Evolutionary conservation across 2,113 vertebrate species (phyloP), one percentile per base, ranked within the genome.

Genomic region (Albula goreensis): DNA sequence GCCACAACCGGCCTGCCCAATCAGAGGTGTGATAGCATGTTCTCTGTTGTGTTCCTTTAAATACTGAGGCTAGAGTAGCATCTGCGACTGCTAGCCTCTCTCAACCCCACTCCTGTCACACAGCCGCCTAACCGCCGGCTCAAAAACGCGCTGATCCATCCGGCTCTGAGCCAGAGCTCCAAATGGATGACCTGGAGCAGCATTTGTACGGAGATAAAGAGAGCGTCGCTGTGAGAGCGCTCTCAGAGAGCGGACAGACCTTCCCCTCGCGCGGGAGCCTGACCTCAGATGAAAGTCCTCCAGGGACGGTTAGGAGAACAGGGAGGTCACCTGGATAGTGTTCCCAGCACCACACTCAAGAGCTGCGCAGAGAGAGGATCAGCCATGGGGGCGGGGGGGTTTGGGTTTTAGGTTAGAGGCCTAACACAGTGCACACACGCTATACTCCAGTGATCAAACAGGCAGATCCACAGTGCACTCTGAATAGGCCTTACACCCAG

Each of bases 201-300:
- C n/a, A 3, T 60, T 82, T 86, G 87, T 87, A 89, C 89, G 79
- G 93, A 93, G 93, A 94, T 93, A 90, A 94, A 93, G 94, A 93
- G 85, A 90, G 90, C 66, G 89, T 88, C 81, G 88, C 86, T 90
- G 92, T 90, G 91, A 92, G 92, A 93, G 86, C 90, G 91, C 90
- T 88, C 86, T 91, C 10, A 88, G 89, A 89, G 79, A 89, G 88
- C 70, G 60, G 74, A 90, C 87, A 86, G 86, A 83, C 85, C 77
- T 85, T 19, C 50, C 83, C 84, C 78, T 88, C 83, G 50, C 4
- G 25, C 9, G 2, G 89, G 85, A 90, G 90, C 84, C 88, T 90
- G 89, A 91, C 88, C 89, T 90, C 86, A 92, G 89, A 93, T 93
- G 92, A 94, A 94, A 93, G 93, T 86, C 85, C 85, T 85, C 85